Evolutionary conservation across 2,113 vertebrate species (phyloP).

Genomic region (Verasper variegatus): DNA sequence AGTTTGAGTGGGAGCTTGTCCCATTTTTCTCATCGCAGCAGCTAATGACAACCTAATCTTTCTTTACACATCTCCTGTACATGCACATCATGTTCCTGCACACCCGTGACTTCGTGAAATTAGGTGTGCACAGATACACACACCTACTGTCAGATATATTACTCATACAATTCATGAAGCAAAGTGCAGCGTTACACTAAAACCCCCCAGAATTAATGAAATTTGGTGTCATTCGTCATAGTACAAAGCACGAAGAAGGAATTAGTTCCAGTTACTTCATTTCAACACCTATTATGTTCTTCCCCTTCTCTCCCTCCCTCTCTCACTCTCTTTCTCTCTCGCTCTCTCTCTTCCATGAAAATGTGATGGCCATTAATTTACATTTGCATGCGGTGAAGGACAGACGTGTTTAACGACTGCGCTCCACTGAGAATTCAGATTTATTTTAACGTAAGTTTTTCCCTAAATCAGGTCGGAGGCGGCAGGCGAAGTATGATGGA

Average conservation of each 20-base stretch:
- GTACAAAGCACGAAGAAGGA: neutral
- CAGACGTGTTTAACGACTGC: neutral
- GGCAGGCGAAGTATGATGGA: neutral
- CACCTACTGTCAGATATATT: neutral
- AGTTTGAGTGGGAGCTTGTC: neutral
- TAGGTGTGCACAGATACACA: neutral
- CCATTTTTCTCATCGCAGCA: neutral
- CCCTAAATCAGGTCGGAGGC: neutral
- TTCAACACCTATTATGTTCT: conserved; percentile 1
- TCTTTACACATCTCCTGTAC: neutral
- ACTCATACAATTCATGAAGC: neutral
- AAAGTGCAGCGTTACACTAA: neutral
- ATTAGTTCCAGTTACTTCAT: conserved; percentile 31
- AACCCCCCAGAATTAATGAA: conserved; percentile 1
- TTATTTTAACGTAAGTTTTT: neutral
- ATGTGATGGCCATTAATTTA: neutral
- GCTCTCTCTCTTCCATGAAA: neutral
- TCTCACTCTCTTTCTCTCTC: neutral
- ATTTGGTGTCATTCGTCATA: conserved; percentile 1
- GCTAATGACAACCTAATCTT: neutral
- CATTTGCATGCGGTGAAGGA: neutral
- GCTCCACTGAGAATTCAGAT: neutral
- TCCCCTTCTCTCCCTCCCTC: neutral
- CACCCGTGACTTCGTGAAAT: neutral
- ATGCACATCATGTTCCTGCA: neutral